Evolutionary conservation across 2,113 vertebrate species (phyloP), one percentile per base, ranked within the genome.

Genomic region (Pterocles burchelli): DNA sequence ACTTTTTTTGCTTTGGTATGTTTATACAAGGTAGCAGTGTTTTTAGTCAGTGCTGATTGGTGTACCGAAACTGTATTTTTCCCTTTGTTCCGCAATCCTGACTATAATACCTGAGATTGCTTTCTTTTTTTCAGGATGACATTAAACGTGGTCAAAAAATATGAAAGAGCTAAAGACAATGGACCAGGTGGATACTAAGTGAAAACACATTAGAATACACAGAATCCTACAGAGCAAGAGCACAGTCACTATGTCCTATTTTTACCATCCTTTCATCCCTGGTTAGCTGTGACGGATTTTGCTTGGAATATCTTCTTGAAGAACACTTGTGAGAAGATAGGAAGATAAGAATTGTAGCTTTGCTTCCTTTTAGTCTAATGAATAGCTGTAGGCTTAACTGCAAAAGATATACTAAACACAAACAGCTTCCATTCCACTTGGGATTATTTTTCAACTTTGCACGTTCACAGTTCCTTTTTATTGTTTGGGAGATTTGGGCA

Each of bases 241-340:
- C 21, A 76, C 7, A 22, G 16, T 68, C 46, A 29, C 54, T 34
- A 4, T 65, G 63, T 49, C 48, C 76, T 82, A 65, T 61, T 63
- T 90, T 71, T 85, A 58, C 33, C 46, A 66, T 29, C 24, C 58
- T 89, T 91, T 79, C 54, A 88, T 28, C 70, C 48, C 5, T 41
- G 63, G 34, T 70, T 76, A 87, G 55, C 72, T 74, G 89, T 77
- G 88, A 74, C 82, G 62, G 72, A 87, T 52, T 94, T 83, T 75
- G 10, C 75, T 88, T 82, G 48, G 79, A 96, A 83, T 91, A 61
- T 72, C 49, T 59, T 92, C 71, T 80, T 91, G 34, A 84, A 95
- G 88, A 96, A 77, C 71, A 78, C 33, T 93, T 93, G 43, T 70
- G 51, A 80, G 85, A 95, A 88, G 57, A 84, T n/a, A 90, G 34